Conservation (phyloP, 2,113 vertebrate species). For the Pontoporia blainvillei region DNA sequence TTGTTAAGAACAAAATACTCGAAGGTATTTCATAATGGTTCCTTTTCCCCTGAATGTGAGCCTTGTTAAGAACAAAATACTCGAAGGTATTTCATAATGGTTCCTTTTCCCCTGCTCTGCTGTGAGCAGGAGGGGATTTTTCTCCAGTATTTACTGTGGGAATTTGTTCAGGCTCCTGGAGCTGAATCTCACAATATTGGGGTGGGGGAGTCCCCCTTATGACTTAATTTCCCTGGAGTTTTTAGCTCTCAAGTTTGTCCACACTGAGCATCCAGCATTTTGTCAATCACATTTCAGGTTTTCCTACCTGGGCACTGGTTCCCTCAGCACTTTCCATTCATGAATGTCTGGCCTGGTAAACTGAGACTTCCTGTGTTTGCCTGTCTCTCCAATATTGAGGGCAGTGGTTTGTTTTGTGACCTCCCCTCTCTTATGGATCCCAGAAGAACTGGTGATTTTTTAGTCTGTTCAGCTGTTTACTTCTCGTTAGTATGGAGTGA, state of each 20-base stretch:
- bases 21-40: not conserved
- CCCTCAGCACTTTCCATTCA: not conserved
- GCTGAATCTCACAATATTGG: not conserved
- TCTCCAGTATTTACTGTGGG: not conserved
- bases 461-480: not conserved
- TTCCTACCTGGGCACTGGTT: not conserved
- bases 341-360: not conserved
- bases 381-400: not conserved
- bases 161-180: not conserved
- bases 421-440: not conserved
- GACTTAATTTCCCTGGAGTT: not conserved
- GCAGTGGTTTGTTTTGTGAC: not conserved
- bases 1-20: not conserved
- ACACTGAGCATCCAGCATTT: not conserved
- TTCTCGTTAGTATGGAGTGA: not conserved
- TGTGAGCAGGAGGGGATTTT: not conserved
- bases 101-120: not conserved
- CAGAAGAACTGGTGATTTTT: not conserved
- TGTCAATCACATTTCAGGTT: not conserved
- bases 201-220: not conserved
- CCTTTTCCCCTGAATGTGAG: not conserved
- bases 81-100: not conserved
- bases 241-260: not conserved
- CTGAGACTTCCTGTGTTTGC: not conserved
- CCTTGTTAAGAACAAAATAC: not conserved